Evolutionary conservation across 2,888 invertebrate species (phyloP), one percentile per base, ranked within the genome.

Genomic region (Campoplex nolae): DNA sequence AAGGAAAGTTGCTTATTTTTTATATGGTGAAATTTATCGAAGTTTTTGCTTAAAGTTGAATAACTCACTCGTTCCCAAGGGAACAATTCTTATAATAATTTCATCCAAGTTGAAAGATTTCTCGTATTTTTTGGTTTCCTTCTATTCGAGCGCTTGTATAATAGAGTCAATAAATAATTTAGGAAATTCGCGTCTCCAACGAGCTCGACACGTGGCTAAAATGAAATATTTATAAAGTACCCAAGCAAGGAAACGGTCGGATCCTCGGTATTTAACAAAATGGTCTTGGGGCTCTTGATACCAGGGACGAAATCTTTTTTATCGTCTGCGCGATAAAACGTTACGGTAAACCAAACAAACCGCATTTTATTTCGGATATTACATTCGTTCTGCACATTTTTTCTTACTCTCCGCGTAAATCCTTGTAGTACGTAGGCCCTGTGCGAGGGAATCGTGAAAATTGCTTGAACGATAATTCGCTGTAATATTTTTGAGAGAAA

Each of bases 321-420:
- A 77, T 77, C 51, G 67, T 51, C 48, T n/a, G 38, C 7, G 11
- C 23, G 45, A 54, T 51, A 77, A 67, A 51, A 51, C 35, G n/a
- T 77, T 51, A 51, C 65, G 67, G 77, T 51, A 67, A 77, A 67
- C 67, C 77, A 32, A 45, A 13, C 28, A 13, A 67, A 77, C 51
- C 51, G 48, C 67, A 51, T 77, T 67, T 67, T 51, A 67, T 67
- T 67, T 51, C 65, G 13, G n/a, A 9, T 42, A 51, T 76, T 58
- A 16, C 42, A 65, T 48, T 42, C 28, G 62, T n/a, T 42, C 62
- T 8, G 11, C 23, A 9, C n/a, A 3, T 76, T 42, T 18, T 28
- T 58, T 58, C 8, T 58, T 28, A 38, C 6, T 6, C 42, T 9
- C 9, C 73, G 18, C n/a, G n/a, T 6, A 11, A 35, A 56, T 38